phyloP scores from a whole-genome alignment of 2,113 vertebrate species.

The Dendrocopos noguchii region DNA sequence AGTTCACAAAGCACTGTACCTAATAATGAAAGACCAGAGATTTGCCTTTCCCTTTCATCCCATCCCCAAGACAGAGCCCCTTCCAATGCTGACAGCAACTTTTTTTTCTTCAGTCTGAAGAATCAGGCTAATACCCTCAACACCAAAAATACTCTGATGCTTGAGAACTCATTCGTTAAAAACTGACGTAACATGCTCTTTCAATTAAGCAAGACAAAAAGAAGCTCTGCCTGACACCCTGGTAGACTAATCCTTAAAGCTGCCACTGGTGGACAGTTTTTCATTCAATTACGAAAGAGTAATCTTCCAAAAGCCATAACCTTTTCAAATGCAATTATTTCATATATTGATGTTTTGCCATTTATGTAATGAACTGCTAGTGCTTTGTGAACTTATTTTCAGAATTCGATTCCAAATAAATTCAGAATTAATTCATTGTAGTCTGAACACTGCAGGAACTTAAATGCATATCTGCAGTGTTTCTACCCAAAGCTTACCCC shows the following conservation, averaged over 20 bases:
- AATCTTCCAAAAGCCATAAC: not conserved
- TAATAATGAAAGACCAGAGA: not conserved
- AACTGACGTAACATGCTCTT: slow-evolving; percentile 11
- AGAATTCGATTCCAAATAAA: not conserved
- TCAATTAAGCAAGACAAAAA: not conserved
- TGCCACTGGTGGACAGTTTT: not conserved
- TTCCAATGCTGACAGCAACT: slow-evolving; percentile 17
- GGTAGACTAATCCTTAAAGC: not conserved
- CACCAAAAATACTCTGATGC: slow-evolving; percentile 26
- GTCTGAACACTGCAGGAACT: not conserved
- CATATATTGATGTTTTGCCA: not conserved
- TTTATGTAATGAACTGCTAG: not conserved
- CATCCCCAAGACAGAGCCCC: not conserved
- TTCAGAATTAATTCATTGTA: not conserved
- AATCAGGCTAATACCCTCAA: slow-evolving; percentile 20
- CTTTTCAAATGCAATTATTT: not conserved
- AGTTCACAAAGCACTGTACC: not conserved
- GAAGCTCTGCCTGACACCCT: not conserved
- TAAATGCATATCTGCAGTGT: not conserved
- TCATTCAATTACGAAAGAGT: not conserved
- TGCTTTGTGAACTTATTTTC: not conserved
- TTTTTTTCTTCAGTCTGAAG: slow-evolving; percentile 5
- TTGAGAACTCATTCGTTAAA: slow-evolving; percentile 24
- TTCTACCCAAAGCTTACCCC: not conserved
- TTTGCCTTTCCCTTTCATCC: not conserved